Evolutionary conservation across 2,797 vertebrate genomes (phyloP).

Genomic region (Gymnocypris eckloni): DNA sequence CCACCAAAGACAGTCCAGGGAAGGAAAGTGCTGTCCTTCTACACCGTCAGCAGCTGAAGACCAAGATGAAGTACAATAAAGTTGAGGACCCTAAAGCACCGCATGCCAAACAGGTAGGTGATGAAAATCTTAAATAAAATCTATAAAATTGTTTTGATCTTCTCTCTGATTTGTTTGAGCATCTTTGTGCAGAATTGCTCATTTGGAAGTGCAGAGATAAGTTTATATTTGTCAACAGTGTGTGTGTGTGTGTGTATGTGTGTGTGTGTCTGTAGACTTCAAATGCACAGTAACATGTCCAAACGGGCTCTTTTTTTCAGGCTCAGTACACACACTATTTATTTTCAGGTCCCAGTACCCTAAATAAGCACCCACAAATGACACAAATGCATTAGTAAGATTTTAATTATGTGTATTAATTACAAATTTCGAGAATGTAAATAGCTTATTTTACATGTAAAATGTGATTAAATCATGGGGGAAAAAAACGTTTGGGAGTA

Average conservation of each 20-base stretch:
- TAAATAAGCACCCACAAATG: background rate
- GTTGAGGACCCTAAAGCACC: slow-evolving; percentile 75
- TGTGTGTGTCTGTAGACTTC: background rate
- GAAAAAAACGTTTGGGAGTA: background rate
- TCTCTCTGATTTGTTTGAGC: background rate
- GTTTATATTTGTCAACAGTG: background rate
- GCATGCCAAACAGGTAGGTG: slow-evolving; percentile 75
- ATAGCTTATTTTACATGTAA: background rate
- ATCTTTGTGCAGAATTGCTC: background rate
- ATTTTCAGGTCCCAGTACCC: background rate
- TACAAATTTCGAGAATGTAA: background rate
- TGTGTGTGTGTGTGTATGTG: too few relatives aligned
- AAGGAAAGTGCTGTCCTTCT: slow-evolving; percentile 79
- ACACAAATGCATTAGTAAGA: background rate
- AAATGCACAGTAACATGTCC: background rate
- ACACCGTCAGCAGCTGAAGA: slow-evolving; percentile 78
- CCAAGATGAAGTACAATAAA: slow-evolving; percentile 82
- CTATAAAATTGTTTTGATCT: background rate
- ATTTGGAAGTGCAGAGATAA: background rate
- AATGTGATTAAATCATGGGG: background rate
- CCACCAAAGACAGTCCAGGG: slow-evolving; percentile 75
- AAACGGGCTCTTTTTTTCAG: background rate
- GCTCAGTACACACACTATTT: background rate
- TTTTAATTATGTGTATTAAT: background rate
- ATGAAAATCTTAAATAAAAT: background rate